Evolutionary conservation across 2,113 vertebrate genomes (phyloP), one percentile per base, ranked within the genome.

Genomic region (Anguilla japonica): DNA sequence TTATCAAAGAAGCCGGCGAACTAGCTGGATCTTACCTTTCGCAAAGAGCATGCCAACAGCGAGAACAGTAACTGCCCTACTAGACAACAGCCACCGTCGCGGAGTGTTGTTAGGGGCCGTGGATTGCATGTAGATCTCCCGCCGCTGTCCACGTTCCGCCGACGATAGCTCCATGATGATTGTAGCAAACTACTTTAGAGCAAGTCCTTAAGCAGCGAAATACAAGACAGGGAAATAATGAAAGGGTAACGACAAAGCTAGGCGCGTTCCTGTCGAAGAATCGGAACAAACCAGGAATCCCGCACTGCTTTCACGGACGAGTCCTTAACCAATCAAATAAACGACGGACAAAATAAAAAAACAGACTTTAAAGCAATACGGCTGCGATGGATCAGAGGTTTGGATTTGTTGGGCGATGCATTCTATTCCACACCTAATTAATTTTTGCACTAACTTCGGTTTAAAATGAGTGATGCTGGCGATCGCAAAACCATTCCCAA

Each of bases 141-240:
- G 82, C 86, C 87, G 90, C 81, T 84, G 91, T 78, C 22, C 83
- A 87, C 75, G 71, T n/a, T 60, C 82, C 83, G 78, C 87, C 87
- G 71, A 83, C 26, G 87, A 78, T 90, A 91, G 84, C 86, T 93
- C 92, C 95, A 95, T 94, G 89, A 95, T 94, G 89, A 71, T 89
- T 85, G 84, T 26, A 83, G 22, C 81, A 84, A 87, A 89, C 87
- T 34, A 87, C 63, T 41, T 84, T 84, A 75, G 53, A 53, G 41
- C 87, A 29, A 79, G 53, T 81, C 79, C 83, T 84, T 41, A 82
- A 13, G 83, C 83, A 81, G 80, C 43, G 40, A 84, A 86, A 60
- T 89, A 85, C 88, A 87, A 57, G 85, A 83, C 82, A 43, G 56
- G 67, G 41, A 81, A 75, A 29, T 20, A 50, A 60, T 53, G 53